Conservation (phyloP, 2,113 vertebrate genomes). For the Sceloporus undulatus region DNA sequence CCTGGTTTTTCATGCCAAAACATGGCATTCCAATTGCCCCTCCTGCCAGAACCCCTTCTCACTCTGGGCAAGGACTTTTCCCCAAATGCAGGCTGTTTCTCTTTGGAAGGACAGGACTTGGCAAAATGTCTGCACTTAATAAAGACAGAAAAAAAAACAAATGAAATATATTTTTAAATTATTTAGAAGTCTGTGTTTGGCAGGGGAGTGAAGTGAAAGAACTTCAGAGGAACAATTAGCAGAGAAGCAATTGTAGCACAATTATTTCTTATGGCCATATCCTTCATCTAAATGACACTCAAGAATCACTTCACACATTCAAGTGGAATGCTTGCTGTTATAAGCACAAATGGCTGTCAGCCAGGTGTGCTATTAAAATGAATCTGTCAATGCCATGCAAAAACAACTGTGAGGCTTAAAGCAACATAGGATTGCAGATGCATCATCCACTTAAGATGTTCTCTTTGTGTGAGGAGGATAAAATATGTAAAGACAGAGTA, state of each 20-base stretch:
- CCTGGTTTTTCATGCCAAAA: too few relatives aligned
- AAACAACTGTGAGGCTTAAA: slow-evolving; percentile 26
- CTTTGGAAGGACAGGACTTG: too few relatives aligned
- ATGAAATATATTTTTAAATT: slow-evolving; percentile 22
- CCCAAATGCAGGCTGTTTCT: too few relatives aligned
- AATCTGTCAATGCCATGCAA: slow-evolving; percentile 31
- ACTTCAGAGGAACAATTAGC: slow-evolving; percentile 44
- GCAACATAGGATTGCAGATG: slow-evolving; percentile 36
- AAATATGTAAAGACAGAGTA: fast-evolving
- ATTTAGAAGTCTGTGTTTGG: neutral
- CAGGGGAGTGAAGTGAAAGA: neutral
- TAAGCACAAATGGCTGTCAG: slow-evolving; percentile 33
- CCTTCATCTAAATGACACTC: slow-evolving; percentile 32
- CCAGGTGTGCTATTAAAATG: neutral
- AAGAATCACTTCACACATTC: slow-evolving; percentile 40
- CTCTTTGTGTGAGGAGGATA: neutral
- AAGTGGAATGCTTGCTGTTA: slow-evolving; percentile 29
- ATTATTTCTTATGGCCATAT: slow-evolving; percentile 34
- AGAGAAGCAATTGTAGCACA: slow-evolving; percentile 41
- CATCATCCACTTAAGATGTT: fast-evolving
- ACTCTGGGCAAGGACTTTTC: too few relatives aligned
- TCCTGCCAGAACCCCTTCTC: too few relatives aligned
- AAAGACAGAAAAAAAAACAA: slow-evolving; percentile 31
- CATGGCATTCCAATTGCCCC: too few relatives aligned
- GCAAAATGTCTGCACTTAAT: neutral